These are phyloP conservation scores for Gryllus longicercus DNA, from an alignment of 2,888 invertebrate species.

Conservation along the genomic window DNA sequence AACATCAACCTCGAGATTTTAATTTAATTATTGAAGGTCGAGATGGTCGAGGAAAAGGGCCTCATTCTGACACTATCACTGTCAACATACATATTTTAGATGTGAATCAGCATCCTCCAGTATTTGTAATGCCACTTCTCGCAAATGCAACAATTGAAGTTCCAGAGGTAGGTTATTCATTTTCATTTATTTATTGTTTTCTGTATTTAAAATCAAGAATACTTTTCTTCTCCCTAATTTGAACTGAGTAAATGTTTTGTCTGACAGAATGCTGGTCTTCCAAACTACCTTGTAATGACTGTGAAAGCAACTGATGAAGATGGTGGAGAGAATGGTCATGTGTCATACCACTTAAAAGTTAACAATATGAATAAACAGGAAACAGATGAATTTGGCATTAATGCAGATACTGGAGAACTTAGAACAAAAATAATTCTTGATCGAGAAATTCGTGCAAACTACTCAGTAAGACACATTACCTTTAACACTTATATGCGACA, in stretches of 20 bases:
- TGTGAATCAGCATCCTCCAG: slow-evolving; percentile 78
- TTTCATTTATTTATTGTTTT: not conserved
- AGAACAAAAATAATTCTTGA: slow-evolving; percentile 75
- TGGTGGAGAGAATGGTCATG: slow-evolving; percentile 74
- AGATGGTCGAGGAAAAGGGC: slow-evolving; percentile 67
- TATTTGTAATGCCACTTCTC: slow-evolving; percentile 71
- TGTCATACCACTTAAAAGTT: slow-evolving; percentile 79
- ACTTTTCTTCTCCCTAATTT: too few relatives aligned
- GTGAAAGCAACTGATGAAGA: slow-evolving; percentile 81
- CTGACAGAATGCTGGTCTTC: slow-evolving; percentile 66
- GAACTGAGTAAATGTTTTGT: not conserved
- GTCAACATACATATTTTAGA: slow-evolving; percentile 73
- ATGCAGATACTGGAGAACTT: slow-evolving; percentile 74
- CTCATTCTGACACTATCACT: slow-evolving; percentile 62
- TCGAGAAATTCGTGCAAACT: slow-evolving; percentile 66
- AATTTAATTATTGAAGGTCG: slow-evolving; percentile 68
- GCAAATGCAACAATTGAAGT: slow-evolving; percentile 75
- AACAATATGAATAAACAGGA: slow-evolving; percentile 71
- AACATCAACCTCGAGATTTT: slow-evolving; percentile 59
- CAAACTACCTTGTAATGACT: slow-evolving; percentile 73
- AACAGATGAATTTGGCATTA: slow-evolving; percentile 77
- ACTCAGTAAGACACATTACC: slow-evolving; percentile 47
- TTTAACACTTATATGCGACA: not conserved
- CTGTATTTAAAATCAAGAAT: too few relatives aligned
- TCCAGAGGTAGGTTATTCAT: slow-evolving; percentile 62